Evolutionary conservation across 2,888 invertebrate genomes (phyloP).

Genomic region (Mythimna lalbum): DNA sequence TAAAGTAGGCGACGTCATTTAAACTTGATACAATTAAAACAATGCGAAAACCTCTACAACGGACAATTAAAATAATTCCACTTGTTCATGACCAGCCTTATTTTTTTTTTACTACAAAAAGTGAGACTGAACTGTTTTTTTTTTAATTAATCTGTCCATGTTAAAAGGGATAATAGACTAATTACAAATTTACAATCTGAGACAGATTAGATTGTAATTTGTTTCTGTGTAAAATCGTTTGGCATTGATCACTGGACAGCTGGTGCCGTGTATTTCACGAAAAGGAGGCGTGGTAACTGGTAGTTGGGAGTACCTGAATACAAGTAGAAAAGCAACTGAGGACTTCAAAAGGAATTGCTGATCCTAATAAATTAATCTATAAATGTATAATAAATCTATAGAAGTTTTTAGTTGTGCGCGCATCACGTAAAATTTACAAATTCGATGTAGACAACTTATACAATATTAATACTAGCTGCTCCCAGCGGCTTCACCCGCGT

Average conservation of each 20-base stretch:
- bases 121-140: background rate
- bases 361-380: background rate
- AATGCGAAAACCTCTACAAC: background rate
- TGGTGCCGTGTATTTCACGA: too few relatives aligned
- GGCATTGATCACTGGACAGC: slow-evolving; percentile 15
- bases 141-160: slow-evolving; percentile 4
- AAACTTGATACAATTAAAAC: slow-evolving; percentile 4
- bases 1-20: slow-evolving; percentile 11
- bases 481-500: too few relatives aligned
- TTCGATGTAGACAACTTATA: too few relatives aligned
- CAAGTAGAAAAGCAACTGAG: background rate
- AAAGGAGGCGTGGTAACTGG: background rate
- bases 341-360: background rate
- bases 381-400: too few relatives aligned
- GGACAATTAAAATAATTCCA: background rate
- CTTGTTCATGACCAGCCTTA: background rate
- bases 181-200: slow-evolving; percentile 17
- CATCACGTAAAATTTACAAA: too few relatives aligned
- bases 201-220: slow-evolving; percentile 19
- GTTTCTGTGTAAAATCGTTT: slow-evolving; percentile 4
- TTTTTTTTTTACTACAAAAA: background rate
- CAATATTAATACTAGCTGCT: too few relatives aligned
- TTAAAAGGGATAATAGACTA: slow-evolving; percentile 6
- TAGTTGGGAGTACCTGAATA: background rate
- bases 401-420: too few relatives aligned